Base-by-base conservation (phyloP, 2,888 invertebrate genomes). In the Xanthorhoe spadicearia region DNA sequence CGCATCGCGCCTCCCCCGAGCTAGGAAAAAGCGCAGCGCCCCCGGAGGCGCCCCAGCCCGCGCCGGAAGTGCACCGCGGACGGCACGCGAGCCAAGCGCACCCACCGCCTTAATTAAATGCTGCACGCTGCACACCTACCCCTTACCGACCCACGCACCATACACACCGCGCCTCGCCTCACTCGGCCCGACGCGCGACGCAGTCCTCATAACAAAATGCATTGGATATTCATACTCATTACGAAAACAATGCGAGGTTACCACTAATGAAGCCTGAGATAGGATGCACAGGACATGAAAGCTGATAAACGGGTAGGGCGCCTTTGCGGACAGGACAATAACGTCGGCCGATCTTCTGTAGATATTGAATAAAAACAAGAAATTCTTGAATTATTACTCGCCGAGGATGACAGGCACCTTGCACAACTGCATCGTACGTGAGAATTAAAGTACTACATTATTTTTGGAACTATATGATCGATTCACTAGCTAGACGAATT, bases 31-130 rank as follows among this genome's bases (percentile, higher is more conserved):
- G 90, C 89, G 85, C 89, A 89, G 90, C 89, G 84, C 89, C 88
- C 87, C 83, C 82, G 79, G 83, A 86, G 84, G 85, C 86, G 48
- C 48, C 15, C 8, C 32, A 28, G 58, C 46, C 46, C 58, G 82
- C 83, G 80, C 88, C 91, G 92, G 92, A 92, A 92, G 89, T 91
- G 92, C 92, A 91, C 78, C 81, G 79, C 84, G 83, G 84, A 84
- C 85, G 83, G 83, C 92, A 92, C 92, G 92, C 92, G 87, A 91
- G 79, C 88, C 83, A 82, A 89, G 88, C 89, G 84, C 90, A 89
- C 91, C 89, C 90, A 87, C 88, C 86, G 85, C 87, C 86, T 88
- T 91, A 90, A 92, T 92, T 92, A 92, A 91, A 92, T 85, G 87
- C 84, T 86, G 86, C 88, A 87, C 85, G 86, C 79, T 84, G 86